Evolutionary conservation across 2,113 vertebrate species (phyloP).

Genomic region (Sylvilagus bachmani): DNA sequence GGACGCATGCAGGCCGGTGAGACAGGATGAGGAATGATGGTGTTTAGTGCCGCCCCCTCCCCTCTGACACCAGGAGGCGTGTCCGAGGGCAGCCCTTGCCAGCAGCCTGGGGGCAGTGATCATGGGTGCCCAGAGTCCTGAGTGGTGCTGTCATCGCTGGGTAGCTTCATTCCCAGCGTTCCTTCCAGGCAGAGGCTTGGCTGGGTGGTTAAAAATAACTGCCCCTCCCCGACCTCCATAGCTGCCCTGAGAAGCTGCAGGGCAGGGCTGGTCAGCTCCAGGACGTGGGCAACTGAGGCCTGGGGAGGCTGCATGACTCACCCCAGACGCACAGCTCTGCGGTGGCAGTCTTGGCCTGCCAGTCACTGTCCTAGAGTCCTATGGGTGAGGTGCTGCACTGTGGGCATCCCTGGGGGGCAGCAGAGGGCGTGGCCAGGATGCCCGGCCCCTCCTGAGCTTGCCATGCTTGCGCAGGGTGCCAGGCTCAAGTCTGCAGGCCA

Average conservation of each 20-base stretch:
- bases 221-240: background rate
- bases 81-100: background rate
- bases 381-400: background rate
- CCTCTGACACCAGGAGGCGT: background rate
- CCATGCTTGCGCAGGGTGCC: background rate
- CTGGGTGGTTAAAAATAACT: conserved; percentile 49
- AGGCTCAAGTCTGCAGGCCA: background rate
- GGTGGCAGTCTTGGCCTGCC: background rate
- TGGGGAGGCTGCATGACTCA: background rate
- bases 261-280: background rate
- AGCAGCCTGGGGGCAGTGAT: background rate
- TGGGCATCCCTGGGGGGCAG: fast-evolving
- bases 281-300: conserved; percentile 44
- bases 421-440: fast-evolving
- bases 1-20: background rate
- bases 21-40: background rate
- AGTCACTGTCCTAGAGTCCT: background rate
- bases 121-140: background rate
- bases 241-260: background rate
- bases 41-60: background rate
- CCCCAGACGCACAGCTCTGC: background rate
- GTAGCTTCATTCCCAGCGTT: conserved; percentile 8
- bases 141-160: background rate
- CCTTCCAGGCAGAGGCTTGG: background rate
- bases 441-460: background rate